Evolutionary conservation across 2,888 invertebrate genomes (phyloP).

Genomic region (Pilophorus perplexus): DNA sequence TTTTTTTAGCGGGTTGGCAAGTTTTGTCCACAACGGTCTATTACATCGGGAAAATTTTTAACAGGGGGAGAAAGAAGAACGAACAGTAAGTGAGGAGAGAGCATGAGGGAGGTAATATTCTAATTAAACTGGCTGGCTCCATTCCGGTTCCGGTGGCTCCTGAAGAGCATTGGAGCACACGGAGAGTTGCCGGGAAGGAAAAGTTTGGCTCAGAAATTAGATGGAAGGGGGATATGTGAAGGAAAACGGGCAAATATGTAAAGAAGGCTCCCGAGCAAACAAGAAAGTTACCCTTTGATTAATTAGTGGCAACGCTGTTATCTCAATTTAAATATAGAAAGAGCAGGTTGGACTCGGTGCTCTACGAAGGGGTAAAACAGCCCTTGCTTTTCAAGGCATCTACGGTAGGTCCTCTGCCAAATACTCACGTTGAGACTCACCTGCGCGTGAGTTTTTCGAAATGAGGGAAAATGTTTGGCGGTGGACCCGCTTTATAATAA

Average conservation of each 20-base stretch:
- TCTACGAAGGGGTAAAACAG: no score
- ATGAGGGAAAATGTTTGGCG: no score
- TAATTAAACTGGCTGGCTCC: slow-evolving; percentile 20
- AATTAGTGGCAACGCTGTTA: slow-evolving; percentile 38
- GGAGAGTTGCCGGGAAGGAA: slow-evolving; percentile 19
- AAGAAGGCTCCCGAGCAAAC: slow-evolving; percentile 33
- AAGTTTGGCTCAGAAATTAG: slow-evolving; percentile 34
- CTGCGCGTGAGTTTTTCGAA: no score
- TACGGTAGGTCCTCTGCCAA: no score
- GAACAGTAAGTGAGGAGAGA: no score
- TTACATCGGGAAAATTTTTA: no score
- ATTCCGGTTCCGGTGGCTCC: neutral
- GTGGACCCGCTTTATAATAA: no score
- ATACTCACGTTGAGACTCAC: no score
- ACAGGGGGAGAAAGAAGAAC: no score
- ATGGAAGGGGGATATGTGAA: slow-evolving; percentile 32
- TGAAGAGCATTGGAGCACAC: neutral
- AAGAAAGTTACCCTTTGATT: slow-evolving; percentile 34
- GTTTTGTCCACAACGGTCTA: no score
- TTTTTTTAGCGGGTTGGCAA: no score
- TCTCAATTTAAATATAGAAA: slow-evolving; percentile 36
- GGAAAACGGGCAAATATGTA: slow-evolving; percentile 34
- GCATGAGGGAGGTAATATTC: slow-evolving; percentile 23
- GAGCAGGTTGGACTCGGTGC: slow-evolving; percentile 19
- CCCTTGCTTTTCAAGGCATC: no score